A percentile compares a stretch with the other conserved stretches of the same genome.
Conservation (phyloP, 2,113 vertebrate species). For the Malurus elegans region DNA sequence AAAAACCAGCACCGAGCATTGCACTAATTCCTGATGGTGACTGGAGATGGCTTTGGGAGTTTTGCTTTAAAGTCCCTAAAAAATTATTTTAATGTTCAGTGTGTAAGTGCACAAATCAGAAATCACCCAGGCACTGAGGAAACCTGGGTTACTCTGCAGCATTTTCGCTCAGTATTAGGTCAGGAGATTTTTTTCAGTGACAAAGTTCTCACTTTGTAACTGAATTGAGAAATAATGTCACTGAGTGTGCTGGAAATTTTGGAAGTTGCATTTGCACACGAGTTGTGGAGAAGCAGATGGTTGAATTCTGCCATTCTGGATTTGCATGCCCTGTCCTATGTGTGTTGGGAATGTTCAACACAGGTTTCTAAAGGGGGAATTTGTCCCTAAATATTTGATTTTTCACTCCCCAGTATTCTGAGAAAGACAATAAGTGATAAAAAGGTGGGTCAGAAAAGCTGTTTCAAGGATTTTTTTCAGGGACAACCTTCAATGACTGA, state of each 20-base stretch:
- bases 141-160: background rate
- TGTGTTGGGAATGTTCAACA: background rate
- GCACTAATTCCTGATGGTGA: background rate
- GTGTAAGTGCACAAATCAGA: background rate
- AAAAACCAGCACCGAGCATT: background rate
- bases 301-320: background rate
- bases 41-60: conserved; percentile 1
- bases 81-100: background rate
- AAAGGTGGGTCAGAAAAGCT: background rate
- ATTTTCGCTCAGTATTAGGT: background rate
- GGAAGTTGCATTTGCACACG: background rate
- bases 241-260: background rate
- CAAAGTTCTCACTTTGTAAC: background rate
- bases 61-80: conserved; percentile 19
- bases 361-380: background rate
- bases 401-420: background rate
- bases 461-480: background rate
- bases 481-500: background rate
- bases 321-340: fast-evolving
- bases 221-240: background rate
- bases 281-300: background rate
- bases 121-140: background rate
- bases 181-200: background rate
- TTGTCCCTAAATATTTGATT: background rate
- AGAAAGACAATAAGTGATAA: background rate